phyloP scores from a whole-genome alignment of 2,113 vertebrate species.

The Dipodomys ordii region DNA sequence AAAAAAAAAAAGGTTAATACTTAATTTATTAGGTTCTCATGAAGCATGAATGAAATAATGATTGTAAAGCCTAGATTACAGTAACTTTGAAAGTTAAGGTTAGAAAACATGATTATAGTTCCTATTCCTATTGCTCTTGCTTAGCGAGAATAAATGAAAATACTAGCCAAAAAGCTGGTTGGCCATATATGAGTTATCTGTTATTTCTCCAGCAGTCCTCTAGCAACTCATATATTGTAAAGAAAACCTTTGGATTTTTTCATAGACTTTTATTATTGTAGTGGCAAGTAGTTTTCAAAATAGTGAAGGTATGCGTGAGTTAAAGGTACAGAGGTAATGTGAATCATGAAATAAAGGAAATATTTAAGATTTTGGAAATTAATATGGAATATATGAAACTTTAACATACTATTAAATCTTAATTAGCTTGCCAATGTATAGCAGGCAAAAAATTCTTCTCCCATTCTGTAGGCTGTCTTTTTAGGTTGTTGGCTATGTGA shows the following conservation, averaged over 20 bases:
- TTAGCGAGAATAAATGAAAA: neutral
- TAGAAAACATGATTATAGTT: neutral
- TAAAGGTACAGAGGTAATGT: neutral
- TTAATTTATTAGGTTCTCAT: neutral
- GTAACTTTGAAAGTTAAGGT: constrained; percentile 7
- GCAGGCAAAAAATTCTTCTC: no score
- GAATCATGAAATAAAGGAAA: neutral
- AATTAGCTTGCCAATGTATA: neutral
- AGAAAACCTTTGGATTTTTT: neutral
- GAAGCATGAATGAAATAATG: neutral
- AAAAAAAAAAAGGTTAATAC: no score
- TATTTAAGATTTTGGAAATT: constrained; percentile 9
- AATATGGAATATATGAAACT: neutral
- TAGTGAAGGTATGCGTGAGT: neutral
- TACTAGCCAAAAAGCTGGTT: neutral
- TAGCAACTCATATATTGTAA: no score
- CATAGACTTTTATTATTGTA: neutral
- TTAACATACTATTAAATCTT: neutral
- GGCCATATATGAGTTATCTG: neutral
- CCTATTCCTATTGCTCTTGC: neutral
- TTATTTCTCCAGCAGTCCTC: constrained; percentile 2
- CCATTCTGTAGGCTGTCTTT: no score
- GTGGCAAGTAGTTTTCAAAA: neutral
- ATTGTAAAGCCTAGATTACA: no score
- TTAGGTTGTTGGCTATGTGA: no score